Percentiles rank a stretch among this genome's conserved stretches.
Evolutionary conservation across 2,797 vertebrate genomes (phyloP).

Genomic region (Cephalopachus bancanus): DNA sequence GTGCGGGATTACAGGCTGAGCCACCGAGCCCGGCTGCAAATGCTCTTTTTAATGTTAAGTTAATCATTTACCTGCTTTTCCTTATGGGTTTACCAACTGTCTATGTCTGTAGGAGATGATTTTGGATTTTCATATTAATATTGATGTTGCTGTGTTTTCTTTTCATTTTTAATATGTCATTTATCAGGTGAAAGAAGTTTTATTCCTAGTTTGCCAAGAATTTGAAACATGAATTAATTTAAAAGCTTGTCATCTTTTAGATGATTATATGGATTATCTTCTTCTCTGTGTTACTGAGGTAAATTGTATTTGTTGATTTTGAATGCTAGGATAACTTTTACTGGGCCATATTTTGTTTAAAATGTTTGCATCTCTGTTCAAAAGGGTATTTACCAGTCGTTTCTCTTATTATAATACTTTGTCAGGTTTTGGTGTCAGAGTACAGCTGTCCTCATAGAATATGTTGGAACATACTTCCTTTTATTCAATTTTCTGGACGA

Average conservation of each 20-base stretch:
- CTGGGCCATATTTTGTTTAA: neutral
- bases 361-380: neutral
- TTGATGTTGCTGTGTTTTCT: neutral
- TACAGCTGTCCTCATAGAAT: neutral
- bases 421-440: neutral
- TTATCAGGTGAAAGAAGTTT: neutral
- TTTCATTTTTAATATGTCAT: neutral
- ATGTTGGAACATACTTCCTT: neutral
- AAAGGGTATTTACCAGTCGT: neutral
- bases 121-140: neutral
- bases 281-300: neutral
- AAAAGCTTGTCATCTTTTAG: neutral
- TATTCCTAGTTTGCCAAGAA: neutral
- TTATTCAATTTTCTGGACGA: neutral
- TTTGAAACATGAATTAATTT: neutral
- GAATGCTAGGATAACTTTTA: neutral
- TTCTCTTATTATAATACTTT: neutral
- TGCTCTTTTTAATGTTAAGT: neutral
- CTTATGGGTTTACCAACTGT: neutral
- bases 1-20: no score
- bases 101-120: neutral
- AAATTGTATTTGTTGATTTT: neutral
- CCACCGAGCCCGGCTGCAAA: neutral
- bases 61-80: neutral
- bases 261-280: neutral